A percentile compares a stretch with the other conserved stretches of the same genome.
phyloP scores from a whole-genome alignment of 2,888 invertebrate genomes.

The Papilio protenor region DNA sequence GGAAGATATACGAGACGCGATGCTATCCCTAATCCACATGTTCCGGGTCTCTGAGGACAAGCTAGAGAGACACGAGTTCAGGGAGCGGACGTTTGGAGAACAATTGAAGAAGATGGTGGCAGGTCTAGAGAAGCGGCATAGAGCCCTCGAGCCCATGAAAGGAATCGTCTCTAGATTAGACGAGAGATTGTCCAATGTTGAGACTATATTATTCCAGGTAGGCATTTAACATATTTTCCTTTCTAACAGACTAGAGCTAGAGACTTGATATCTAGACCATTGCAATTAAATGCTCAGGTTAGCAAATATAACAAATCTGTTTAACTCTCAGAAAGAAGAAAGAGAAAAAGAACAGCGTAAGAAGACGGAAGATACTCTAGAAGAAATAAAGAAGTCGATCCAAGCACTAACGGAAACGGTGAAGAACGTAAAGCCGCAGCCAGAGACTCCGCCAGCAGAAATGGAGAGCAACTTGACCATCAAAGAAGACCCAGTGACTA shows the following conservation, averaged over 20 bases:
- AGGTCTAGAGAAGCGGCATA: slow-evolving; percentile 89
- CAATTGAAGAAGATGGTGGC: slow-evolving; percentile 89
- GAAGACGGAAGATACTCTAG: slow-evolving; percentile 85
- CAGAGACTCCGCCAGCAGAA: slow-evolving; percentile 49
- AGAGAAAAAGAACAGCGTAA: slow-evolving; percentile 86
- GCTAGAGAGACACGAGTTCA: slow-evolving; percentile 92
- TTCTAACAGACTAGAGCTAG: too few species aligned
- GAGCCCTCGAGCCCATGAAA: slow-evolving; percentile 87
- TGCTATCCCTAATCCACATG: slow-evolving; percentile 91
- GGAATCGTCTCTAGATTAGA: slow-evolving; percentile 89
- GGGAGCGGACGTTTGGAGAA: slow-evolving; percentile 91
- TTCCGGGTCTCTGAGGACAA: slow-evolving; percentile 92
- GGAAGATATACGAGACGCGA: slow-evolving; percentile 90
- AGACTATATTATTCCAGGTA: slow-evolving; percentile 90
- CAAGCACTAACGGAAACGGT: slow-evolving; percentile 60
- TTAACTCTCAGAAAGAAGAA: slow-evolving; percentile 84
- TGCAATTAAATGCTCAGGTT: neutral
- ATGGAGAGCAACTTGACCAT: slow-evolving; percentile 66
- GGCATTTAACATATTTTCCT: slow-evolving; percentile 43
- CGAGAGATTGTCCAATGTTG: slow-evolving; percentile 90
- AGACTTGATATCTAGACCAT: neutral
- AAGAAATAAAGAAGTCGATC: slow-evolving; percentile 69
- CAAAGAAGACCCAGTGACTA: slow-evolving; percentile 60
- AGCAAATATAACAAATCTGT: neutral
- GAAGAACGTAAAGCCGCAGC: slow-evolving; percentile 55